phyloP scores from a whole-genome alignment of 2,888 invertebrate genomes.

The Palloptera scutellata region DNA sequence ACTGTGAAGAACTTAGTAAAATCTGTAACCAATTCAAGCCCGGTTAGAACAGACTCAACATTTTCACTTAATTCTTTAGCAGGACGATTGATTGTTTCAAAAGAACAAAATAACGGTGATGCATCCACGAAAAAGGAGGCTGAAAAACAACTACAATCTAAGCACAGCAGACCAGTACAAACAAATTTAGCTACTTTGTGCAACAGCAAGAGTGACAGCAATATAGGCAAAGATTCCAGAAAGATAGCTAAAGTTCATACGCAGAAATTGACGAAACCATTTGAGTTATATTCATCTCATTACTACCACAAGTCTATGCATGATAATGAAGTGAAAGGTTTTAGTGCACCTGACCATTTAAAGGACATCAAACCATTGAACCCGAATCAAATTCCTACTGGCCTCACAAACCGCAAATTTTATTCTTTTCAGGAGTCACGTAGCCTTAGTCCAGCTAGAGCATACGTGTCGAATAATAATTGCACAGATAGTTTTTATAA shows the following conservation, averaged over 20 bases:
- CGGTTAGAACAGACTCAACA: constrained; percentile 62
- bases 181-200: background rate
- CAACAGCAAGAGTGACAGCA: constrained; percentile 1
- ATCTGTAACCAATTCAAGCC: constrained; percentile 55
- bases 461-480: no score
- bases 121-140: background rate
- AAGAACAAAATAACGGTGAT: constrained; percentile 42
- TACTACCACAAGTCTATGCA: constrained; percentile 64
- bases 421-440: constrained; percentile 66
- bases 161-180: background rate
- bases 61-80: constrained; percentile 61
- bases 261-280: background rate
- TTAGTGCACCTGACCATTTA: no score
- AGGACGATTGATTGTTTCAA: constrained; percentile 40
- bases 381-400: constrained; percentile 63
- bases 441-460: constrained; percentile 55
- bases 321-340: constrained; percentile 16
- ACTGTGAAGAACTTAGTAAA: constrained; percentile 42
- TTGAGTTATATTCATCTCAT: background rate
- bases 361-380: background rate
- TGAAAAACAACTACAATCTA: background rate
- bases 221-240: background rate
- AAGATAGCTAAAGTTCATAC: background rate
- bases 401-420: constrained; percentile 76
- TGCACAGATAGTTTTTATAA: constrained; percentile 2